Evolutionary conservation across 92 coral and sea anemone species (phyloP).

Genomic region (Porites rus): DNA sequence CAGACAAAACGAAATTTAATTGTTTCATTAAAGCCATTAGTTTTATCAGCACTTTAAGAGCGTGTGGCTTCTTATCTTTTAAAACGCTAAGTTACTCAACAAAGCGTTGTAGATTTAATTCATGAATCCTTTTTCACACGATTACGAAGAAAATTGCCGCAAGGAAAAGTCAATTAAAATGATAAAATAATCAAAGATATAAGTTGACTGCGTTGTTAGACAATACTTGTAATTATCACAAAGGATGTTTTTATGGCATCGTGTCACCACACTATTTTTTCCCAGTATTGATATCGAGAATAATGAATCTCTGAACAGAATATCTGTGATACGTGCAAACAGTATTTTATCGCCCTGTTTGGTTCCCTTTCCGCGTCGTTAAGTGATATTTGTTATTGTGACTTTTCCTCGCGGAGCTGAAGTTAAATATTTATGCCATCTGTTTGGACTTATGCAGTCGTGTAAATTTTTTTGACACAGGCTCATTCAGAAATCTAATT

Average conservation of each 20-base stretch:
- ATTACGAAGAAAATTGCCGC: conserved; percentile 20
- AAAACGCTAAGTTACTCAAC: conserved; percentile 13
- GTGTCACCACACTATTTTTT: conserved; percentile 23
- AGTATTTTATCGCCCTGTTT: not conserved
- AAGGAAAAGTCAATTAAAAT: conserved; percentile 36
- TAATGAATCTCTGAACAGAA: conserved; percentile 52
- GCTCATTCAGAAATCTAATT: not conserved
- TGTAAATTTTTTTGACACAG: not conserved
- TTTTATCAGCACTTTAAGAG: conserved; percentile 42
- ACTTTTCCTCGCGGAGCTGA: conserved; percentile 1
- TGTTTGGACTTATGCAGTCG: conserved; percentile 22
- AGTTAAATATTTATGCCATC: conserved; percentile 19
- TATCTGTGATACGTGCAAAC: conserved; percentile 47
- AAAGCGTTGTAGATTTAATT: conserved; percentile 46
- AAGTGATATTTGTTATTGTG: conserved; percentile 6
- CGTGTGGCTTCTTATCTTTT: conserved; percentile 28
- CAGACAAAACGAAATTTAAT: conserved; percentile 39
- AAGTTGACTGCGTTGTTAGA: conserved; percentile 37
- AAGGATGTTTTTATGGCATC: conserved; percentile 40
- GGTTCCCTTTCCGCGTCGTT: conserved; percentile 4
- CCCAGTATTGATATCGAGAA: conserved; percentile 22
- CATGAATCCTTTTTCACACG: conserved; percentile 31
- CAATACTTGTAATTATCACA: conserved; percentile 37
- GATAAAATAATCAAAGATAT: conserved; percentile 32
- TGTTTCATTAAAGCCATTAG: conserved; percentile 60